Evolutionary conservation across 2,888 invertebrate genomes (phyloP), one percentile per base, ranked within the genome.

Genomic region (Helobdella robusta): DNA sequence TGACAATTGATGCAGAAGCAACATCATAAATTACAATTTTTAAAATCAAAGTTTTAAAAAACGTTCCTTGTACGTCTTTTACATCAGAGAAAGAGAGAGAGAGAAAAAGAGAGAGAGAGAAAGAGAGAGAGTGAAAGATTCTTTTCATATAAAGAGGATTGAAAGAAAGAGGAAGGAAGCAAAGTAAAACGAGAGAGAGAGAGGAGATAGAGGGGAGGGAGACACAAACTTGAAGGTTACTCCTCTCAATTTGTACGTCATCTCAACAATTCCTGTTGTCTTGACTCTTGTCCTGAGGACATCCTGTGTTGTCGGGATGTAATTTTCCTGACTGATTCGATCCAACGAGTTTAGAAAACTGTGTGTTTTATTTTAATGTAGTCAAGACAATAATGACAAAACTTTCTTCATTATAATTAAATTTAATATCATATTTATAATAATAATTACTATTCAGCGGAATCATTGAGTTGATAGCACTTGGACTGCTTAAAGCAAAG

Each of bases 241-340:
- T 2, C 56, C 66, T 25, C 28, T 44, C 20, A 46, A 25, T 11
- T 32, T 32, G 62, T 48, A 66, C 34, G 25, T 35, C 32, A 56
- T 36, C 32, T 66, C 66, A 56, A 54, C 20, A 23, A 66, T 66
- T 15, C 66, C 66, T 20, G 66, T 66, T 6, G 62, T 66, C 44
- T 66, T 66, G 30, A 66, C 62, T 40, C 66, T 28, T 11, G 66
- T 66, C 36, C 66, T 63, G 8, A 66, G 28, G 6, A 66, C 52
- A 35, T 66, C 66, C 25, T 62, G 62, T 11, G 34, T 48, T 20
- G 46, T 8, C 5, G 66, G 66, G 40, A 66, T 23, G 56, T 66
- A 66, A 8, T 32, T 36, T 15, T 54, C 30, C 11, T 59, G 28
- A 4, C 62, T 62, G 11, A 66, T 66, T 23, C 66, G 61, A 25